Conservation (phyloP, 2,113 vertebrate genomes). For the Myrmophylax atrothorax region DNA sequence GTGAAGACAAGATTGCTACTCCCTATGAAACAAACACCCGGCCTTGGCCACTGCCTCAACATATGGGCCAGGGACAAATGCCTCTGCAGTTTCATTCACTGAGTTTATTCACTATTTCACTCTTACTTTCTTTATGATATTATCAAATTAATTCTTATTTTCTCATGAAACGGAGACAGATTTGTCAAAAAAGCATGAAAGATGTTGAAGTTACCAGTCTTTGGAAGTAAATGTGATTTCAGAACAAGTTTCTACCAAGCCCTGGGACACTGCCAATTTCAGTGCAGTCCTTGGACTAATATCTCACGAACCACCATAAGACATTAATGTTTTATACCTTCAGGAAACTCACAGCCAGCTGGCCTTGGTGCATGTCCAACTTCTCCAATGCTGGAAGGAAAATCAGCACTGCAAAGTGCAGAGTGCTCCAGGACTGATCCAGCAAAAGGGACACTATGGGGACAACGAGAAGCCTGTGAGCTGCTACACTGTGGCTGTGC, state of each 20-base stretch:
- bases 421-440: not conserved
- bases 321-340: not conserved
- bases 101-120: not conserved
- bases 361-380: not conserved
- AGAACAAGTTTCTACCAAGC: not conserved
- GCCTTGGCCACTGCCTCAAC: not conserved
- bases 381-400: not conserved
- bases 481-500: not conserved
- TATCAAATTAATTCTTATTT: not conserved
- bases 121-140: not conserved
- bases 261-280: not conserved
- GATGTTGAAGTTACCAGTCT: not conserved
- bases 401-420: not conserved
- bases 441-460: not conserved
- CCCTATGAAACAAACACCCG: not conserved
- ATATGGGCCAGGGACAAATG: not conserved
- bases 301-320: not conserved
- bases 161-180: not conserved
- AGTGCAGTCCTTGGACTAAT: not conserved
- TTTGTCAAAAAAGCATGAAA: not conserved
- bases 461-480: not conserved
- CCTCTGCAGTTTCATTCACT: not conserved
- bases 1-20: not conserved
- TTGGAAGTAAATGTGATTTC: not conserved
- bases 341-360: rapidly evolving